Percentiles rank a stretch among this genome's conserved stretches.
Conservation (phyloP, 2,797 vertebrate genomes). For the Oryzias sinensis region DNA sequence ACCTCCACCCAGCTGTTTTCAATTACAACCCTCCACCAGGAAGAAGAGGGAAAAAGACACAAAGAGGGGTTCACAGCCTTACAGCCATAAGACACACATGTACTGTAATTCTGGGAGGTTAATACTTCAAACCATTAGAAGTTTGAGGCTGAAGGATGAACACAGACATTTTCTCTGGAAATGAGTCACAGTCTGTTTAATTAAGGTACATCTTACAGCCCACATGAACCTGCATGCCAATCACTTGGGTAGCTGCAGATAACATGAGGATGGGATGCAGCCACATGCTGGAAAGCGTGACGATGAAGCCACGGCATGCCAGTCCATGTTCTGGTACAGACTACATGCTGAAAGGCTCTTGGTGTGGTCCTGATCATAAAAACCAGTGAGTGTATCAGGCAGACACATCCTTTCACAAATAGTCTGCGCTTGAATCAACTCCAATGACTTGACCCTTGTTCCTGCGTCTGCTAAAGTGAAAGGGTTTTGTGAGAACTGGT, state of each 20-base stretch:
- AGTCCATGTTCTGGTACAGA: conserved; percentile 37
- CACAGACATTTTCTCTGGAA: conserved; percentile 37
- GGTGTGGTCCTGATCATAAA: conserved; percentile 36
- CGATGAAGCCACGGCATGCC: conserved; percentile 33
- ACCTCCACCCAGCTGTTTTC: conserved; percentile 79
- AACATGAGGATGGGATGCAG: not conserved
- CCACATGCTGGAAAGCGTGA: conserved; percentile 3
- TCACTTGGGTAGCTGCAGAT: conserved; percentile 11
- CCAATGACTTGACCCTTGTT: not conserved
- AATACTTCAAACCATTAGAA: conserved; percentile 38
- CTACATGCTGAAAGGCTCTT: conserved; percentile 22
- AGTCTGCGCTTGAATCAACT: not conserved
- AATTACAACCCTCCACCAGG: conserved; percentile 71
- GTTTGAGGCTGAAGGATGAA: conserved; percentile 25
- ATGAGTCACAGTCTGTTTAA: conserved; percentile 24
- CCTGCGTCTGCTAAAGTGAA: too few relatives aligned
- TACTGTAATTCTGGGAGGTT: conserved; percentile 7
- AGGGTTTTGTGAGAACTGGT: too few relatives aligned
- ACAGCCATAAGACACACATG: conserved; percentile 44
- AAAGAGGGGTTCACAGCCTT: conserved; percentile 29
- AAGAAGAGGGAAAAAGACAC: conserved; percentile 33
- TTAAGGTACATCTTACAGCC: conserved; percentile 43
- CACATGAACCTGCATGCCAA: conserved; percentile 40
- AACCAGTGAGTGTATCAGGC: conserved; percentile 26
- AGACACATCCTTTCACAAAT: conserved; percentile 8